Base-by-base conservation (phyloP, 2,797 vertebrate genomes). In the Crax fasciolata region DNA sequence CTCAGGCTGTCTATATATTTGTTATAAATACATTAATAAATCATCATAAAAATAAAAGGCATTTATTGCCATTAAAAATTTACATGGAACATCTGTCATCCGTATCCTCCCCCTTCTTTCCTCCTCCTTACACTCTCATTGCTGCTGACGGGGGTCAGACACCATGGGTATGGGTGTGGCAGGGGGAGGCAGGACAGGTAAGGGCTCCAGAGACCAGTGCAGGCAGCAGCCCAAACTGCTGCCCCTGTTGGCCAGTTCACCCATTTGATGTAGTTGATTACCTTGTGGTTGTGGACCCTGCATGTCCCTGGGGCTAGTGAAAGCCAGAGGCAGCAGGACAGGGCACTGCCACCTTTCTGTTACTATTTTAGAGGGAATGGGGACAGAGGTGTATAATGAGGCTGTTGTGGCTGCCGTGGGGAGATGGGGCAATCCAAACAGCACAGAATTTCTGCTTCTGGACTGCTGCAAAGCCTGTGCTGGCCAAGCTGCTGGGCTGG, bases 1-100 rank as follows among this genome's bases (percentile, higher is more conserved):
- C 89, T 91, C 7, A 17, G 78, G 91, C 74, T 71, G 54, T 49
- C 62, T 97, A 46, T 97, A 87, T 87, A 80, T 97, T 97, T 97
- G 96, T 96, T 94, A 94, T 95, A 96, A 96, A 62, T 73, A 6
- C 49, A 74, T 97, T 91, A 97, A 97, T 97, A 98, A 97, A 97
- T 96, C 91, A 97, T 91, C 46, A 89, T 86, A 86, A 95, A 96
- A 96, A 96, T 70, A 96, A 93, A 96, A 51, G 49, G 77, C 48
- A 57, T 84, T 94, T 93, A 94, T 94, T 93, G 66, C 57, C 70
- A 76, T 98, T 97, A 97, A 96, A 98, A 97, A 96, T 97, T 95
- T 94, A 95, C 48, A 24, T 24, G 43, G 61, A 87, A 68, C 43
- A 44, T 75, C 94, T 96, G 54, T 97, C 86, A 81, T 83, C 75